Conservation (phyloP, 2,797 vertebrate genomes). For the Girardinus metallicus region DNA sequence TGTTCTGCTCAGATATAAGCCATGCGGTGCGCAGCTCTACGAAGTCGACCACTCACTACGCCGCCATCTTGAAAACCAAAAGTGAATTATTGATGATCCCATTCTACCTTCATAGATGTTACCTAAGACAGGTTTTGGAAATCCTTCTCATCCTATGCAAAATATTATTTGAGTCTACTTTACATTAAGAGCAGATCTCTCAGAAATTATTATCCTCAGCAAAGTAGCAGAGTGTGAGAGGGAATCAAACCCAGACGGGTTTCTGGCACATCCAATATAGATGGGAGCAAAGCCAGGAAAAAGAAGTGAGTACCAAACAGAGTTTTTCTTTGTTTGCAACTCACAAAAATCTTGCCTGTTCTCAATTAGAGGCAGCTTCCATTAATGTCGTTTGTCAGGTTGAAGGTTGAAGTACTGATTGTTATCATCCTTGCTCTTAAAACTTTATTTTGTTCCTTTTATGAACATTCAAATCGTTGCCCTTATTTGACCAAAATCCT, state of each 20-base stretch:
- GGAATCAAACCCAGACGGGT: conserved; percentile 76
- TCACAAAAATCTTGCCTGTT: conserved; percentile 24
- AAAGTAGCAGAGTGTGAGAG: conserved; percentile 60
- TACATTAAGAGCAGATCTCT: conserved; percentile 33
- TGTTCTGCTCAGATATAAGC: neutral
- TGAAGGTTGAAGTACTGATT: conserved; percentile 21
- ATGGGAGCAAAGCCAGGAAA: conserved; percentile 55
- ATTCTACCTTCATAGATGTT: neutral
- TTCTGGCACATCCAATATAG: conserved; percentile 43
- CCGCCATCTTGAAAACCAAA: neutral
- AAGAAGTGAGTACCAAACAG: conserved; percentile 42
- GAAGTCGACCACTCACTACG: neutral
- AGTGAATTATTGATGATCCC: too few relatives aligned
- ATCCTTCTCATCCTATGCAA: conserved; percentile 30
- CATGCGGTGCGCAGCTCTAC: neutral
- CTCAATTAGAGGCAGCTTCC: conserved; percentile 11
- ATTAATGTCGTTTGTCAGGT: conserved; percentile 15
- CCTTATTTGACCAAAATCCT: conserved; percentile 22
- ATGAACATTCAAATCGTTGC: neutral
- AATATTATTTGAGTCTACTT: conserved; percentile 29
- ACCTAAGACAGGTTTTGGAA: conserved; percentile 4
- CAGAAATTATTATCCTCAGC: conserved; percentile 65
- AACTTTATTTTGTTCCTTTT: neutral
- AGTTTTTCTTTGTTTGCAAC: conserved; percentile 30
- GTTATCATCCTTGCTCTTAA: neutral